Evolutionary conservation across 2,888 invertebrate genomes (phyloP), one percentile per base, ranked within the genome.

Genomic region (Sussaba pulchella): DNA sequence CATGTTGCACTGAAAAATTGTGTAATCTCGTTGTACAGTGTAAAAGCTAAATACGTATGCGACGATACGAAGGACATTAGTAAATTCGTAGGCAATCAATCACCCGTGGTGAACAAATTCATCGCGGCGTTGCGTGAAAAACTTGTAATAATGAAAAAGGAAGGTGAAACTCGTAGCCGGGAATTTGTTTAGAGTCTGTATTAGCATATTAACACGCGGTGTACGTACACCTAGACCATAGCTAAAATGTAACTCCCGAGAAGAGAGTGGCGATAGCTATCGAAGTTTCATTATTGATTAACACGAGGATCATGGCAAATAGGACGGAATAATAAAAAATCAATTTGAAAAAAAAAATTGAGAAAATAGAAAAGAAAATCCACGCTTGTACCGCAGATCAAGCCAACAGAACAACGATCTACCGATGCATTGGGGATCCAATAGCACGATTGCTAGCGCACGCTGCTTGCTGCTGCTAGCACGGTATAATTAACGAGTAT

Each of bases 401-500:
- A 50, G 59, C 26, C 26, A 45, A 41, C 17, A 17, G 45, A 64
- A 14, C 43, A 12, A 19, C 10, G 66, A 39, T 59, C 70, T 69
- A 80, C 75, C 75, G 74, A 54, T 57, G 74, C 64, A 64, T 57
- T 47, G 31, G 57, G 71, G 67, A 82, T 75, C 59, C 81, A 61
- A 72, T 64, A 59, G 72, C 54, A 43, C 75, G 69, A 78, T 78
- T 57, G 69, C 70, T 50, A 69, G 47, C 63, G 71, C 26, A 57
- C 63, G 74, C 19, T 67, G 79, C 52, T 59, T 43, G 39, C 61
- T 26, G 74, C 31, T 57, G 73, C 41, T 81, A 74, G 74, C 77
- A 70, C 45, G 66, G 72, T 79, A 81, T 83, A 81, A 83, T 83
- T 83, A 83, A 83, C 83, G 81, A 83, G 81, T 77, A 79, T 83